phyloP scores from a whole-genome alignment of 2,888 invertebrate genomes.

The Rapana venosa region DNA sequence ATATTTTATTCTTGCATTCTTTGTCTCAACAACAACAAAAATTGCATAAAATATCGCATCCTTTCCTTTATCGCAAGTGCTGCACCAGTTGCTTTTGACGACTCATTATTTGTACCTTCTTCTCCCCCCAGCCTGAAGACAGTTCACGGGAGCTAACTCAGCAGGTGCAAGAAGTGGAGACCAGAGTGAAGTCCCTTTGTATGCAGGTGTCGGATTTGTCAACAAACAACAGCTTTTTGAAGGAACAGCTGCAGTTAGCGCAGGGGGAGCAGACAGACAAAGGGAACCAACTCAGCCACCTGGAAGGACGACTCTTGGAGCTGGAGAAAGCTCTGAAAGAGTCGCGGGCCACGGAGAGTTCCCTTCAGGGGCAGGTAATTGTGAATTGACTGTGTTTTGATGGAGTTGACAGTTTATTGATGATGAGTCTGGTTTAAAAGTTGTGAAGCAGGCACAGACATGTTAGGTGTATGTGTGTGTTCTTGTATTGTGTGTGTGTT shows the following conservation, averaged over 20 bases:
- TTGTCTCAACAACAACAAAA: no score
- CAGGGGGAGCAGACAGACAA: constrained; percentile 49
- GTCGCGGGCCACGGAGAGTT: constrained; percentile 25
- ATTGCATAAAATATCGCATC: no score
- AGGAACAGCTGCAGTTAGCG: constrained; percentile 37
- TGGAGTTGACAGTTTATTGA: no score
- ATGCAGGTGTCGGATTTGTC: constrained; percentile 21
- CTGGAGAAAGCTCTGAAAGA: constrained; percentile 43
- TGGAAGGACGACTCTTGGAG: constrained; percentile 48
- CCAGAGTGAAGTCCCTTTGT: constrained; percentile 30
- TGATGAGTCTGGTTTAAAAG: no score
- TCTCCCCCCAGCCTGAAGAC: constrained; percentile 8
- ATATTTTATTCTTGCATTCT: no score
- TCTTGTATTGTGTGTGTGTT: no score
- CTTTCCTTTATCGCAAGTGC: no score
- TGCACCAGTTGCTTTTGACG: neutral
- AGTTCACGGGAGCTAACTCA: neutral
- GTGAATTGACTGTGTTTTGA: no score
- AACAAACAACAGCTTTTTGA: constrained; percentile 16
- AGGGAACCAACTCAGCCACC: constrained; percentile 48
- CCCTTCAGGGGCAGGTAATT: constrained; percentile 33
- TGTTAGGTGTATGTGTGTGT: no score
- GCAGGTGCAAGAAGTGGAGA: constrained; percentile 24
- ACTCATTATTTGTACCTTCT: neutral
- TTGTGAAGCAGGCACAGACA: no score